Evolutionary conservation across 2,797 vertebrate genomes (phyloP).

Genomic region (Molossus molossus): DNA sequence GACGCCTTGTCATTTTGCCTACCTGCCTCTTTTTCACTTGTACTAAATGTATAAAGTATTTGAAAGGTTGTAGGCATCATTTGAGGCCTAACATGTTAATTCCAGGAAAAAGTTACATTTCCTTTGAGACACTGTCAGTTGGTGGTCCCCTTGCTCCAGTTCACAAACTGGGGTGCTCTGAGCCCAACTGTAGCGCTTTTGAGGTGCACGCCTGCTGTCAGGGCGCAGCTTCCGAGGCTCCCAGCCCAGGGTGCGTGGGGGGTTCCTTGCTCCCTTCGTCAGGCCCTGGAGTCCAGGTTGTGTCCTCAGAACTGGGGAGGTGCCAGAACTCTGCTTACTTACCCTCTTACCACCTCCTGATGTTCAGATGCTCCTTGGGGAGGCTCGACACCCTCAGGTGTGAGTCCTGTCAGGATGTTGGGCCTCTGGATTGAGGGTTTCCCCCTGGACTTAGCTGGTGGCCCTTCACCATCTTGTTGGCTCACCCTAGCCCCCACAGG

Average conservation of each 20-base stretch:
- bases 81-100: neutral
- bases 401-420: accelerated
- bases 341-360: accelerated
- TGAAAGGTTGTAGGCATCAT: neutral
- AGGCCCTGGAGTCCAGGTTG: neutral
- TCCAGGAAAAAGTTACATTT: accelerated
- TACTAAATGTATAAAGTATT: accelerated
- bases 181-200: accelerated
- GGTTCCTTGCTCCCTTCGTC: neutral
- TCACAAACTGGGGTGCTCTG: too few species aligned
- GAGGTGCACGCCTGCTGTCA: neutral
- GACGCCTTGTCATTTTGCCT: accelerated
- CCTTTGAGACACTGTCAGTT: neutral
- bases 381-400: neutral
- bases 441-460: neutral
- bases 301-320: neutral
- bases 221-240: neutral
- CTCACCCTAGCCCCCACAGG: accelerated
- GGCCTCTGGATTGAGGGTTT: neutral
- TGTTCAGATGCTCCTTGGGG: neutral
- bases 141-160: accelerated
- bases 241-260: neutral
- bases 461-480: accelerated
- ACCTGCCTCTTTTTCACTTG: neutral
- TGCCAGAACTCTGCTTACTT: neutral